phyloP scores from a whole-genome alignment of 2,113 vertebrate species.

The Oenanthe oenanthe region DNA sequence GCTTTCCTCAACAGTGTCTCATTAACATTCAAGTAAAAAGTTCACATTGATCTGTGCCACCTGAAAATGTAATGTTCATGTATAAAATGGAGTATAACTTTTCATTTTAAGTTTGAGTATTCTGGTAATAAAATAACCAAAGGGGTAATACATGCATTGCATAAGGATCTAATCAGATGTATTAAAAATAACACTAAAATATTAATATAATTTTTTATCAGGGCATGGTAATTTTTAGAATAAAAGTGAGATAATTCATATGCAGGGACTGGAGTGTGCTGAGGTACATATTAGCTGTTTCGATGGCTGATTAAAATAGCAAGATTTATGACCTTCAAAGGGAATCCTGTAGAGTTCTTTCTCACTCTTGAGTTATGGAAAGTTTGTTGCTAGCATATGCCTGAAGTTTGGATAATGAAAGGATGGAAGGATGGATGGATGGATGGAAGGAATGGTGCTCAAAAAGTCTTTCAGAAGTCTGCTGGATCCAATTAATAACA shows the following conservation, averaged over 20 bases:
- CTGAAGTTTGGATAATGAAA: background rate
- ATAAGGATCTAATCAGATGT: background rate
- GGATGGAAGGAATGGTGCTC: background rate
- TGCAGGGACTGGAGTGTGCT: background rate
- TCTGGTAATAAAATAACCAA: constrained; percentile 27
- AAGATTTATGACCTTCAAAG: background rate
- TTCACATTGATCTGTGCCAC: background rate
- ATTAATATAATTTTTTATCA: background rate
- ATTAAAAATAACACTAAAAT: constrained; percentile 24
- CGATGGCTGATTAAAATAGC: background rate
- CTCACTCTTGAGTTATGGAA: background rate
- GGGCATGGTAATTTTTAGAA: background rate
- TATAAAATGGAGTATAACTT: constrained; percentile 17
- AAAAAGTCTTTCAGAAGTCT: background rate
- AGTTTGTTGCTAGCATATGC: background rate
- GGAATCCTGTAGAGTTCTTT: background rate
- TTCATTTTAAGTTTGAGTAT: background rate
- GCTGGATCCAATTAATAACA: background rate
- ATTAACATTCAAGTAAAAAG: constrained; percentile 29
- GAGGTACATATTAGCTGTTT: background rate
- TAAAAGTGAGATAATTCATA: background rate
- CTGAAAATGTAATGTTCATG: background rate
- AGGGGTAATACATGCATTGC: background rate
- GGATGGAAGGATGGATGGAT: background rate
- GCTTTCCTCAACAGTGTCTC: background rate